Evolutionary conservation across 2,113 vertebrate species (phyloP), one percentile per base, ranked within the genome.

Genomic region (Zapus hudsonius): DNA sequence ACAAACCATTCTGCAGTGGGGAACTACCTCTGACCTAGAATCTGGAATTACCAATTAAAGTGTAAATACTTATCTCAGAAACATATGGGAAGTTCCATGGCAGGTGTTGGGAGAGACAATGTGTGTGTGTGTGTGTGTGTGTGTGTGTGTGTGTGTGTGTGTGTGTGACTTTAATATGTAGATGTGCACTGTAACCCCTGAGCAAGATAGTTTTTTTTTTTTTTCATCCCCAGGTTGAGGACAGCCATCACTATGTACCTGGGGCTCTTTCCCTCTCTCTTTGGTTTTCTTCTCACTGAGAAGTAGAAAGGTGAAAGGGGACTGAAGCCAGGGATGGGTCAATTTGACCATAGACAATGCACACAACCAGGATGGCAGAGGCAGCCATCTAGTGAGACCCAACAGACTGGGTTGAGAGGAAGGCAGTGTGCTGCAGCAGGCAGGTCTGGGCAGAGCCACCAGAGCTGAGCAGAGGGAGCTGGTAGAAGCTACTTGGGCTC

Each of bases 381-480:
- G 27, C 2, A 33, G 6, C 1, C 33, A 15, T 38, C 69, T 13
- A n/a, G 42, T 76, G 0, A 20, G n/a, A 20, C 10, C 36, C 12
- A 17, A 15, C 16, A 31, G 42, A 33, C 0, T 12, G 0, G 17
- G 20, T 4, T 0, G 3, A 44, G 36, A 40, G n/a, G 40, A 67
- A 6, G 33, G 20, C 20, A 36, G 1, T 12, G 61, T 27, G 36
- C 13, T 9, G 33, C 7, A 29, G n/a, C 11, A 13, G 2, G 31
- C 55, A 12, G 44, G 40, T 31, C 15, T 0, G 5, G 0, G 17
- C 9, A 2, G 55, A 40, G 7, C 2, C 1, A 36, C 63, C 8
- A 15, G 69, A 63, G 63, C 52, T 9, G 0, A 23, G 52, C n/a
- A 31, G 59, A 0, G 0, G 29, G n/a, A 23, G 47, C 9, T 9